Conservation (phyloP, 1,140 invertebrate species). For the Pogonognathellus flavescens region DNA sequence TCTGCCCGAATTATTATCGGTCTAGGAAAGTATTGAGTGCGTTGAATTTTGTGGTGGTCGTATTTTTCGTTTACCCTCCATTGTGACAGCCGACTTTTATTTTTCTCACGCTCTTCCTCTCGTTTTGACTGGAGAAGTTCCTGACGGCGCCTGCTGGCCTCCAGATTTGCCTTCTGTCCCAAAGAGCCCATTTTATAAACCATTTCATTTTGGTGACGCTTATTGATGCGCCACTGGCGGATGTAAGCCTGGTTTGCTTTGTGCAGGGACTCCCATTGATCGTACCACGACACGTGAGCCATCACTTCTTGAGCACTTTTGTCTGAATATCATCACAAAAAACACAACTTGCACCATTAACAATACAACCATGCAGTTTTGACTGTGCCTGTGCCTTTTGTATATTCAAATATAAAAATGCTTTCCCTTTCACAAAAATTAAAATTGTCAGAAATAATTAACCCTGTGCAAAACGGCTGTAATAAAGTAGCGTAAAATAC, state of each 20-base stretch:
- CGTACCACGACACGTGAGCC: conserved; percentile 58
- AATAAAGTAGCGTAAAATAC: too few species aligned
- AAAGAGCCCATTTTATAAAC: conserved; percentile 42
- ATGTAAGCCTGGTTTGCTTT: conserved; percentile 52
- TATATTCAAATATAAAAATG: too few species aligned
- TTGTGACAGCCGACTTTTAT: background rate
- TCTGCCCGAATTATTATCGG: too few species aligned
- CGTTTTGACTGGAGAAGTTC: conserved; percentile 52
- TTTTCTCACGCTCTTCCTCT: conserved; percentile 53
- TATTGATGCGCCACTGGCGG: conserved; percentile 55
- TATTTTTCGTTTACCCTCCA: conserved; percentile 56
- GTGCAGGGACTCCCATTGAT: conserved; percentile 55
- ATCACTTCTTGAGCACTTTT: conserved; percentile 58
- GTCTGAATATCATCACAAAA: conserved; percentile 29
- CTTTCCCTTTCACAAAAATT: too few species aligned
- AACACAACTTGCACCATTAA: background rate
- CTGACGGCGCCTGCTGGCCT: conserved; percentile 51
- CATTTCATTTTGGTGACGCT: conserved; percentile 52
- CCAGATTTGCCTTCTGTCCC: conserved; percentile 21
- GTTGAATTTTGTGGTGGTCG: background rate
- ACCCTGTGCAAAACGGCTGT: too few species aligned
- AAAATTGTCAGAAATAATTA: too few species aligned
- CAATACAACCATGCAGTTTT: too few species aligned
- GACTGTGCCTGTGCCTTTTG: too few species aligned
- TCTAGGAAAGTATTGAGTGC: background rate